Conservation (phyloP, 2,113 vertebrate species). For the Amphiprion percula region DNA sequence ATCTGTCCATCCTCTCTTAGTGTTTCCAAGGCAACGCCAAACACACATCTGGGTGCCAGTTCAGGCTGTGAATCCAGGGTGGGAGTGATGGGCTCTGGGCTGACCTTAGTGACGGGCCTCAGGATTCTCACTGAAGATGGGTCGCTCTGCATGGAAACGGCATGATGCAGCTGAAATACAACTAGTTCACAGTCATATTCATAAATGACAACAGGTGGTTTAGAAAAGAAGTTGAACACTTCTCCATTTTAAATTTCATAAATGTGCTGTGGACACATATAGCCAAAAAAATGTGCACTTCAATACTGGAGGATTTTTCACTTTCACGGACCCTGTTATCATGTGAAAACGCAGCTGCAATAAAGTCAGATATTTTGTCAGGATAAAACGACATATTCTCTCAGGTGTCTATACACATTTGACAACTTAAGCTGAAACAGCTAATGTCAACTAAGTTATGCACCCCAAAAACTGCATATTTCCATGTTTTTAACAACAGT, state of each 20-base stretch:
- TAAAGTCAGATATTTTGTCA: too few relatives aligned
- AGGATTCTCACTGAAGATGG: constrained; percentile 63
- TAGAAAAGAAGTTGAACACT: neutral
- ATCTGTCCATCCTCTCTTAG: constrained; percentile 66
- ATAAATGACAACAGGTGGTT: neutral
- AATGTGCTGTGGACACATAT: too few relatives aligned
- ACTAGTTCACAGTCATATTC: neutral
- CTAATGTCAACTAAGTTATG: too few relatives aligned
- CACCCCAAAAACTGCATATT: neutral
- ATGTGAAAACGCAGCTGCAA: too few relatives aligned
- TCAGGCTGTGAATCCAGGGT: constrained; percentile 30
- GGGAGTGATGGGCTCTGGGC: constrained; percentile 53
- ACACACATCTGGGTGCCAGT: constrained; percentile 52
- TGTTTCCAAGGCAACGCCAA: constrained; percentile 81
- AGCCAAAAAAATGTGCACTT: too few relatives aligned
- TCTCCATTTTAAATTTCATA: neutral
- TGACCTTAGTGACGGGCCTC: constrained; percentile 56
- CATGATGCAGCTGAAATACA: neutral
- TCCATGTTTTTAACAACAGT: neutral
- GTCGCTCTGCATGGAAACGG: constrained; percentile 50
- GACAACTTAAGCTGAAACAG: too few relatives aligned
- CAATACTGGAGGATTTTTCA: neutral
- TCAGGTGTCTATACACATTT: too few relatives aligned
- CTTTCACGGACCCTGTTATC: neutral
- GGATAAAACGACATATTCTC: neutral